Evolutionary conservation across 1,140 invertebrate genomes (phyloP).

Genomic region (Drosophila pandora): DNA sequence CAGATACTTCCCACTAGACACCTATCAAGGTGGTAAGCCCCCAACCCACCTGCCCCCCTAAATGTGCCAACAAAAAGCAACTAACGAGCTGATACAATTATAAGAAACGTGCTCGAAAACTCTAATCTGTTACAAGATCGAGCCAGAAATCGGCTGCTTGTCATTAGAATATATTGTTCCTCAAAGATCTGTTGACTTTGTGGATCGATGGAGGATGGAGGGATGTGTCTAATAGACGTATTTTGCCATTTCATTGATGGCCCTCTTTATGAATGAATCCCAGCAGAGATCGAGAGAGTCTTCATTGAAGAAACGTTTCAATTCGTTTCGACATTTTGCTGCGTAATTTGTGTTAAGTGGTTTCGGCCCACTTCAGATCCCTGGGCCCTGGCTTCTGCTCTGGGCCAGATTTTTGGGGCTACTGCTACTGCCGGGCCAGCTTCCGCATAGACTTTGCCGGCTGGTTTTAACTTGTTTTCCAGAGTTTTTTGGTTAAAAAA

Average conservation of each 20-base stretch:
- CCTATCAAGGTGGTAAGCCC: constrained; percentile 6
- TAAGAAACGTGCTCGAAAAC: constrained; percentile 45
- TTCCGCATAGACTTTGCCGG: constrained; percentile 35
- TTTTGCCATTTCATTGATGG: constrained; percentile 77
- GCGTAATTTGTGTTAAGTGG: constrained; percentile 83
- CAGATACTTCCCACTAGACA: neutral
- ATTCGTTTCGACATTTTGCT: constrained; percentile 83
- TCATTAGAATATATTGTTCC: constrained; percentile 80
- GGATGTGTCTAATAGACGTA: constrained; percentile 60
- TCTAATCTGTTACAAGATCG: constrained; percentile 69
- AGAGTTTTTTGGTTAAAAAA: constrained; percentile 46
- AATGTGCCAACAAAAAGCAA: constrained; percentile 74
- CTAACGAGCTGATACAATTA: constrained; percentile 83
- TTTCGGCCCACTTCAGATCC: constrained; percentile 76
- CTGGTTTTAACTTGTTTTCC: no score
- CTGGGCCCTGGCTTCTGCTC: constrained; percentile 15
- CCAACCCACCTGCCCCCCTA: constrained; percentile 10
- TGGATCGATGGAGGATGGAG: constrained; percentile 19
- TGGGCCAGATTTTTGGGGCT: neutral
- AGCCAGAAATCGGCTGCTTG: constrained; percentile 47
- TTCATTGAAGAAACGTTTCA: constrained; percentile 75
- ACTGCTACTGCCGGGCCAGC: constrained; percentile 10
- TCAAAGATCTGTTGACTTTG: constrained; percentile 67
- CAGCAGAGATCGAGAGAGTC: constrained; percentile 8
- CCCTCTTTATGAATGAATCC: constrained; percentile 57